Base-by-base conservation (phyloP, 2,888 invertebrate species). In the Watsonalla cultraria region DNA sequence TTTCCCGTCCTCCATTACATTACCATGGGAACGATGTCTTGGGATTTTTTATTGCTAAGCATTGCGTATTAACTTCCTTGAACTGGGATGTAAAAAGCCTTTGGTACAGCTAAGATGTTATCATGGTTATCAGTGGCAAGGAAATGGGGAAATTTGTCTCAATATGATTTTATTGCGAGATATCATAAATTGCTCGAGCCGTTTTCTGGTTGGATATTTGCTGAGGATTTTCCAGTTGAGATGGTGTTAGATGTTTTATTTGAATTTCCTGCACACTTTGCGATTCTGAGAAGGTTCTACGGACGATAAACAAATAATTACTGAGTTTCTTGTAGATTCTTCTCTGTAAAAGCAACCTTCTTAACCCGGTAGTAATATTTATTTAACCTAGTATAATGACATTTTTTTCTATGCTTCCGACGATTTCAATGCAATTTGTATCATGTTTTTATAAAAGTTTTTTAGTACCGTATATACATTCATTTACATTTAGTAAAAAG, bases 1-100 rank as follows among this genome's bases (percentile, higher is more conserved):
- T 34, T 42, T 49, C 47, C 51, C 42, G 60, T 61, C 60, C 54
- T 54, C 54, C 55, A 52, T 52, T 46, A 59, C 66, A 68, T 68
- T 68, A 68, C 34, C 49, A 49, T 49, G 2, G 49, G 37, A 49
- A 49, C 37, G 49, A 39, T 13, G 9, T 9, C 37, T 39, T 37
- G 7, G 49, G 9, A 7, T 37, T 49, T 15, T 39, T 49, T 14
- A 49, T 15, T 39, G 37, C 49, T 15, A 7, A 13, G 14, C 14
- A 5, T 24, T 24, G 24, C 24, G 24, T 24, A 24, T 24, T 24
- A 24, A 24, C 24, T 24, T 24, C 48, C 5, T 34, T 13, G 45
- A 13, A 45, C n/a, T 45, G 45, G n/a, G 6, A 45, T 6, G 45
- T 11, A 45, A 45, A 13, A 14, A 8, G 42, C 11, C 8, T 42